phyloP scores from a whole-genome alignment of 2,797 vertebrate species.

The Sylvia borin region DNA sequence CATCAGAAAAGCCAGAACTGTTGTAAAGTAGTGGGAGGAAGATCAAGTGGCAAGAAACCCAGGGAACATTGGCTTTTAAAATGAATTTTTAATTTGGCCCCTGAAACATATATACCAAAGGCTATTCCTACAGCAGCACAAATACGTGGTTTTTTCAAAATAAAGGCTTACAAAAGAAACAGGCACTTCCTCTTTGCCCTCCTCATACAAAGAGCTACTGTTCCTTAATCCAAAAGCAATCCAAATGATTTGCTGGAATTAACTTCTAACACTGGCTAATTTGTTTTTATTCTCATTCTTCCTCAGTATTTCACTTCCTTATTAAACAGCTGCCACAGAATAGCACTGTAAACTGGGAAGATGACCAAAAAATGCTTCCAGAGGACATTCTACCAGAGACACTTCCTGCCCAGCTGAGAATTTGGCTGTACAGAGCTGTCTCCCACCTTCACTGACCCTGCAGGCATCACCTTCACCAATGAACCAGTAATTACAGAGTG shows the following conservation, averaged over 20 bases:
- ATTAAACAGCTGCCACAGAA: conserved; percentile 69
- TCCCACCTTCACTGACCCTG: background rate
- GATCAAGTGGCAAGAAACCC: background rate
- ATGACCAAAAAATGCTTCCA: conserved; percentile 67
- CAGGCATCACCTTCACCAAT: conserved; percentile 14
- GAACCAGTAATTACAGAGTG: background rate
- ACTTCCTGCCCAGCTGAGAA: conserved; percentile 69
- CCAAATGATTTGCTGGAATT: conserved; percentile 69
- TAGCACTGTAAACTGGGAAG: conserved; percentile 63
- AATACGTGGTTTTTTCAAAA: background rate
- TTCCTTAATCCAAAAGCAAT: conserved; percentile 66
- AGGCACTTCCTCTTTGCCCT: conserved; percentile 40
- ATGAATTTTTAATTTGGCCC: background rate
- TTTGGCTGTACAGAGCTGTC: background rate
- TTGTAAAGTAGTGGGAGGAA: background rate
- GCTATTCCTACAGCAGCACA: background rate
- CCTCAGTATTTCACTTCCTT: conserved; percentile 67
- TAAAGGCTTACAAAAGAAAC: conserved; percentile 38
- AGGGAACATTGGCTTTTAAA: background rate
- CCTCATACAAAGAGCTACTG: conserved; percentile 62
- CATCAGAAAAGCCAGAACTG: background rate
- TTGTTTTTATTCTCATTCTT: conserved; percentile 69
- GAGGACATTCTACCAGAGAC: conserved; percentile 34
- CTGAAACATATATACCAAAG: background rate
- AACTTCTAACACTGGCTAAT: conserved; percentile 69